Base-by-base conservation (phyloP, 2,888 invertebrate genomes). In the Megastigmus dorsalis region DNA sequence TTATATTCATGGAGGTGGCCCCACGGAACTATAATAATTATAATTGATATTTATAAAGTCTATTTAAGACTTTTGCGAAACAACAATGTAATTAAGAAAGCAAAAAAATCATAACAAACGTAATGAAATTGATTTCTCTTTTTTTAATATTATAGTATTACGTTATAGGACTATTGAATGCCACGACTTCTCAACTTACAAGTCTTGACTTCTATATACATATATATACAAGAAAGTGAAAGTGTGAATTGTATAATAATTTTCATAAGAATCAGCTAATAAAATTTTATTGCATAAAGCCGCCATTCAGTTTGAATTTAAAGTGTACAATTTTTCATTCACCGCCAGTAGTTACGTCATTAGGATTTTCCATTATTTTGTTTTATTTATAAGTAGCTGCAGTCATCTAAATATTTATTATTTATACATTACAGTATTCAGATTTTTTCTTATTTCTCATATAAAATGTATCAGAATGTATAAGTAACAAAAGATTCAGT, bases 201-300 rank as follows among this genome's bases (percentile, higher is more conserved):
- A 36, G 26, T 36, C 43, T 15, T 18, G 15, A 33, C 45, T n/a
- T n/a, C 28, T 45, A 36, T 57, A n/a, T n/a, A n/a, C n/a, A n/a
- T n/a, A n/a, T n/a, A n/a, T n/a, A n/a, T n/a, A 43, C 15, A n/a
- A 54, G 30, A 26, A 57, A 68, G 57, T 57, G 67, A 68, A 68
- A 68, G 67, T 48, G 2, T 2, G 15, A 23, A 68, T 68, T 68
- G 67, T 36, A 48, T 23, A 68, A 68, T 68, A 26, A 9, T 68
- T 41, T 68, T 48, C 30, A 20, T 55, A 57, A 57, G 2, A 48
- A 57, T 36, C 9, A 30, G n/a, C 9, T 13, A 57, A 45, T 45
- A 68, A 57, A 63, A 36, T 68, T 57, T 57, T 45, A 68, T 66
- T 55, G 66, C 45, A 26, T 57, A 57, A 68, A 36, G 36, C 48